Base-by-base conservation (phyloP, 2,797 vertebrate species). In the Clarias laeviceps region DNA sequence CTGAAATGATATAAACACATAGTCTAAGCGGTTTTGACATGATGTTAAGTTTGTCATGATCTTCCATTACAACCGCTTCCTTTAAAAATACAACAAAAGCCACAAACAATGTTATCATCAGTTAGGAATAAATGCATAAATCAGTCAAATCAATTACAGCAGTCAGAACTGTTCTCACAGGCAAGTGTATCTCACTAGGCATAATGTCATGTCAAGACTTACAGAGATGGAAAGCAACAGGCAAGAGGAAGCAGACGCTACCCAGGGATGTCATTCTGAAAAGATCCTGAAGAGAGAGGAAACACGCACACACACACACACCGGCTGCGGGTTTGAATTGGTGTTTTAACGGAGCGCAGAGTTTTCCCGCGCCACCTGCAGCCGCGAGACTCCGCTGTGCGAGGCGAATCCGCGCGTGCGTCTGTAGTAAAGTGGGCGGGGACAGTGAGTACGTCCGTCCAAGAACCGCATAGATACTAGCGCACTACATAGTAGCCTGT, bases 171-270 rank as follows among this genome's bases (percentile, higher is more conserved):
- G 7, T 68, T 68, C 6, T 34, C 65, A 68, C 6, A 34, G 65
- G 65, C 7, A 20, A 61, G 20, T 61, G 2, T 6, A 61, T 61
- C 59, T 6, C 59, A 61, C 18, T 69, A 69, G 37, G 1, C 65
- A 68, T 17, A 37, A 18, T 20, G 65, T 29, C 2, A 24, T n/a
- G 29, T 57, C 68, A 68, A 70, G 84, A 96, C 95, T 96, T 85
- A 96, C 95, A 90, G 77, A 96, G 91, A 61, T 94, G 91, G 82
- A 96, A 91, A 90, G 95, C 95, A 95, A 96, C 95, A 95, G 95
- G 95, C 94, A 95, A 12, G 86, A 95, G 72, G 87, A 94, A 85
- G 81, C 93, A 93, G 70, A 91, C 91, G 20, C 89, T 93, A 91
- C 90, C 92, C 86, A 91, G 84, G 73, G 92, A 91, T 78, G 93